phyloP scores from a whole-genome alignment of 2,888 invertebrate genomes.

The Drosophila kokeensis region DNA sequence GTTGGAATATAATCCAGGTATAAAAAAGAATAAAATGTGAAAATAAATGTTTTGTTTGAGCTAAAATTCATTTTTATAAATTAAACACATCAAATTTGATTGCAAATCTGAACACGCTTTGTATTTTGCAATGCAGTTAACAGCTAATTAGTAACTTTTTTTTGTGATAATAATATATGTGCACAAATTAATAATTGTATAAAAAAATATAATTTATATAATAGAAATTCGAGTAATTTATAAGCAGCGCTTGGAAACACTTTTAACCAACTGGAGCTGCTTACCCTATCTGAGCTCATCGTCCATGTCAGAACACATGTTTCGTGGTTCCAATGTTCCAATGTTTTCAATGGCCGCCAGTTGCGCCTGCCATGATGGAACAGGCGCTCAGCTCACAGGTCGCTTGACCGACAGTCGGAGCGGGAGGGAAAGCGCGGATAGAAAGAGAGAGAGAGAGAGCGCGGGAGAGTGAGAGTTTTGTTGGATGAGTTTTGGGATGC shows the following conservation, averaged over 20 bases:
- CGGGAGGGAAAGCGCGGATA: conserved; percentile 2
- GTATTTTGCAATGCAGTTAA: not conserved
- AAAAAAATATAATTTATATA: not conserved
- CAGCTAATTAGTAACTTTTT: not conserved
- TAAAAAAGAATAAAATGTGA: not conserved
- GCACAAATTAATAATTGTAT: not conserved
- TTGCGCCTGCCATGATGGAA: conserved; percentile 66
- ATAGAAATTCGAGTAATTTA: not conserved
- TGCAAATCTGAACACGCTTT: not conserved
- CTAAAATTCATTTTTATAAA: not conserved
- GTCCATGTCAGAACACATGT: conserved; percentile 74
- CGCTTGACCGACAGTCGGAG: conserved; percentile 54
- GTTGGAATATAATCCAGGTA: not conserved
- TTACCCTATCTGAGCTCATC: conserved; percentile 15
- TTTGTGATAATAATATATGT: not conserved
- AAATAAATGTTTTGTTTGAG: not conserved
- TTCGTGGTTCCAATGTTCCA: conserved; percentile 37
- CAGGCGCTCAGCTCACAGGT: conserved; percentile 55
- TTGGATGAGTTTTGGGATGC: conserved; percentile 41
- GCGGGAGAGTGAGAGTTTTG: conserved; percentile 36
- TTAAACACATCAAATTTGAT: not conserved
- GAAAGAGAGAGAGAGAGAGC: conserved; percentile 4
- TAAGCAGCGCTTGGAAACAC: not conserved
- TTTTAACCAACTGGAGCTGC: not conserved
- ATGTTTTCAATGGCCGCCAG: conserved; percentile 70